These are phyloP conservation scores for Eptesicus fuscus DNA, from an alignment of 2,113 vertebrate species.

Conservation along the genomic window DNA sequence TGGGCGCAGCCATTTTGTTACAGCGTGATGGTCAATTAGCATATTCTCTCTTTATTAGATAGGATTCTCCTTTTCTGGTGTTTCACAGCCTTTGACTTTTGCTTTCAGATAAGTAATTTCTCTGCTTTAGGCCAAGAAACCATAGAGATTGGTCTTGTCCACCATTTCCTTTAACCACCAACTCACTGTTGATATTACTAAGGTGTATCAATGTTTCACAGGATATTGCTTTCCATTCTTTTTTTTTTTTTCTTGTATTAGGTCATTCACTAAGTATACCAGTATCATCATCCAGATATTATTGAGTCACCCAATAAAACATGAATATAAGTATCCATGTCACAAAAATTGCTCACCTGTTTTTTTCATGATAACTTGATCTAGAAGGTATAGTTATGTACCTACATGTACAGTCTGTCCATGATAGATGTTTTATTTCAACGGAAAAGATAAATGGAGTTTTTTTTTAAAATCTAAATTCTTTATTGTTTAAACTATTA, in stretches of 20 bases:
- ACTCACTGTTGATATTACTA: constrained; percentile 25
- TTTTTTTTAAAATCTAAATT: background rate
- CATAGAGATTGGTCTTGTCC: background rate
- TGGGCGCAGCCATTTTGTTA: no score
- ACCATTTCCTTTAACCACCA: background rate
- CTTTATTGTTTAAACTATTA: no score
- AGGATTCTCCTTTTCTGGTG: constrained; percentile 40
- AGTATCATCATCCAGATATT: background rate
- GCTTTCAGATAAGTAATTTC: constrained; percentile 49
- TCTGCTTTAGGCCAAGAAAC: background rate
- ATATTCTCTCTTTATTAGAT: no score
- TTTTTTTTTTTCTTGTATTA: background rate
- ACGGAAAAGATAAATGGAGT: background rate
- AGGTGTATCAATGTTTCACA: constrained; percentile 46
- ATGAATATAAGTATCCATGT: background rate
- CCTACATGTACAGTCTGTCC: background rate
- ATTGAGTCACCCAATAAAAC: constrained; percentile 14
- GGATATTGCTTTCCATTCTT: background rate
- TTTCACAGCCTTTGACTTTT: constrained; percentile 27
- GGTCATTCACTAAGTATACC: constrained; percentile 6
- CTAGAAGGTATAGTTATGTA: background rate
- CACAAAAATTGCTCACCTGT: constrained; percentile 1
- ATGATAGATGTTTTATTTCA: background rate
- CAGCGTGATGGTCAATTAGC: no score
- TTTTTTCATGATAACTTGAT: background rate